Evolutionary conservation across 1,140 invertebrate species (phyloP), one percentile per base, ranked within the genome.

Genomic region (Cotesia typhae): DNA sequence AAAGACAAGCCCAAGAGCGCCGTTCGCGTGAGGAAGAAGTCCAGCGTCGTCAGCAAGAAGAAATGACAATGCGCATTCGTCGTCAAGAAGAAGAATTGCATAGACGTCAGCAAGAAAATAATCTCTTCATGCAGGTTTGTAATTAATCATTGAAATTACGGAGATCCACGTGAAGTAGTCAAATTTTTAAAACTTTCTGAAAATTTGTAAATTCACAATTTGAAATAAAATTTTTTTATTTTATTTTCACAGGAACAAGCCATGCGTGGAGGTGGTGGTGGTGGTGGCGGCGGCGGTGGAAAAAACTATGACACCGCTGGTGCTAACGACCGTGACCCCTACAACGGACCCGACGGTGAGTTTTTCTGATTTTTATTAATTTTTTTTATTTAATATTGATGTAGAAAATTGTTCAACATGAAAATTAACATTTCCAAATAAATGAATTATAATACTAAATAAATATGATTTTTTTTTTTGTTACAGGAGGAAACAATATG

Each of bases 1-100:
- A 95, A 81, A 89, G 93, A 70, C 92, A 94, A 80, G 93, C 92
- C 3, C 94, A 95, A 76, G 94, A 96, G 84, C 91, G 93, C 73
- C 90, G 94, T 57, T 91, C 91, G 35, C 88, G 91, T 4, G 94
- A 94, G 79, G 92, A 94, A 80, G 90, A 91, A 81, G 87, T 91
- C 35, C 86, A 93, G 79, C 88, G 92, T 71, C 89, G 92, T 9
- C 91, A 94, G 77, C 91, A 93, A 80, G 91, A 91, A 83, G 92
- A 94, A 81, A 90, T 95, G 84, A 88, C 92, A 71, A 87, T 90
- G 73, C 90, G 93, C 72, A 92, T 95, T 87, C 89, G 92, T 66
- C 86, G 88, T 35, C 93, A 95, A 83, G 93, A 95, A 83, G 94
- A 96, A 81, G 94, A 96, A 79, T 84, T 95, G 77, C 90, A 94